A percentile compares a stretch with the other conserved stretches of the same genome.
Evolutionary conservation across 2,113 vertebrate species (phyloP).

Genomic region (Macrotus californicus): DNA sequence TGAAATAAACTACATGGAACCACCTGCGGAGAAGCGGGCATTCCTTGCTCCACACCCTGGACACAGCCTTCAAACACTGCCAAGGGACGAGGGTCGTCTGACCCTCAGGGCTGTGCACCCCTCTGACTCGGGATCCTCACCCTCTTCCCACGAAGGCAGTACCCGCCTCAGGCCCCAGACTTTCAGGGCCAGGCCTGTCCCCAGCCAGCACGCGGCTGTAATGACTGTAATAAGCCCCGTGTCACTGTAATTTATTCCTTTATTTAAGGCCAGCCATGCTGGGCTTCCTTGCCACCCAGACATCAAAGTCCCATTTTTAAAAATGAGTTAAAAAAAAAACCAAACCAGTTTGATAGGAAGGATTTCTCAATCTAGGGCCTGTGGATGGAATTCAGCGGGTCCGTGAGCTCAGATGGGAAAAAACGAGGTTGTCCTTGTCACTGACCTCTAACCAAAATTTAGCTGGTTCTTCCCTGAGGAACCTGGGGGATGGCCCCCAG

Average conservation of each 20-base stretch:
- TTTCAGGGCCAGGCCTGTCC: not conserved
- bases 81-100: accelerated
- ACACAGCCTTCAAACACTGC: not conserved
- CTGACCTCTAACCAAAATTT: not conserved
- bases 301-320: not conserved
- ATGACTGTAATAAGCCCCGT: too few relatives aligned
- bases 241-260: not conserved
- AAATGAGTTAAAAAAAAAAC: not conserved
- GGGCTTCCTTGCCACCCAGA: not conserved
- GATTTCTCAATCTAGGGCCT: not conserved
- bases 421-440: not conserved
- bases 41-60: accelerated
- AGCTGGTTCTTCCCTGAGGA: not conserved
- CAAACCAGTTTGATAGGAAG: not conserved
- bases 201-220: not conserved
- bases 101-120: too few relatives aligned
- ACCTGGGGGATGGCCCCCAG: accelerated
- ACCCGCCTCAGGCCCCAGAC: not conserved
- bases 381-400: not conserved
- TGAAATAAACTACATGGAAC: accelerated
- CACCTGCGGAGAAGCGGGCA: accelerated
- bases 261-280: accelerated
- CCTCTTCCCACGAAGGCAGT: not conserved
- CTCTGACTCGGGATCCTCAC: not conserved
- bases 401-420: not conserved